Evolutionary conservation across 1,140 invertebrate genomes (phyloP).

Genomic region (Contarinia nasturtii): DNA sequence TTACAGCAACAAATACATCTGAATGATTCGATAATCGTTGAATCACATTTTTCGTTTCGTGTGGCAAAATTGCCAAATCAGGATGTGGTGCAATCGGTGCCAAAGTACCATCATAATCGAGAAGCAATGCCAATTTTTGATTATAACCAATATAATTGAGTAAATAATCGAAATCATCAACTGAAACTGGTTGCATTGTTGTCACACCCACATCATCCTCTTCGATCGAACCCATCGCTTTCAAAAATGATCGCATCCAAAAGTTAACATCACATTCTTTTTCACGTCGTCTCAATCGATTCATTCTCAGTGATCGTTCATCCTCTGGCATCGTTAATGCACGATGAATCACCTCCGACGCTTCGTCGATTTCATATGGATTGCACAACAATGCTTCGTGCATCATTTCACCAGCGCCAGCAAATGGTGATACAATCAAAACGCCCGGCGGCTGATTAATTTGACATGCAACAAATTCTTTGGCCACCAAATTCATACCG

Average conservation of each 20-base stretch:
- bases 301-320: conserved; percentile 71
- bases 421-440: conserved; percentile 74
- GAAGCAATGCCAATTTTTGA: conserved; percentile 61
- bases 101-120: conserved; percentile 81
- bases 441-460: conserved; percentile 74
- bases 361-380: conserved; percentile 73
- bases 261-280: conserved; percentile 67
- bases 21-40: conserved; percentile 69
- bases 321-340: conserved; percentile 80
- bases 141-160: conserved; percentile 70
- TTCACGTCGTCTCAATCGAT: conserved; percentile 59
- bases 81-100: conserved; percentile 77
- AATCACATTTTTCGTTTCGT: conserved; percentile 67
- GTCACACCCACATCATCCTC: conserved; percentile 64
- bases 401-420: conserved; percentile 80
- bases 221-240: conserved; percentile 64
- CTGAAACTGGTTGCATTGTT: conserved; percentile 64
- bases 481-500: conserved; percentile 86
- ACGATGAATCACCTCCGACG: conserved; percentile 69
- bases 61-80: conserved; percentile 63
- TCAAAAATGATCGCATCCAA: conserved; percentile 76
- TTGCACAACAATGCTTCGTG: conserved; percentile 78
- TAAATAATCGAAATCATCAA: conserved; percentile 74
- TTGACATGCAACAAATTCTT: conserved; percentile 84
- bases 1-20: conserved; percentile 73